Evolutionary conservation across 2,888 invertebrate species (phyloP).

Genomic region (Gymnosoma rotundatum): DNA sequence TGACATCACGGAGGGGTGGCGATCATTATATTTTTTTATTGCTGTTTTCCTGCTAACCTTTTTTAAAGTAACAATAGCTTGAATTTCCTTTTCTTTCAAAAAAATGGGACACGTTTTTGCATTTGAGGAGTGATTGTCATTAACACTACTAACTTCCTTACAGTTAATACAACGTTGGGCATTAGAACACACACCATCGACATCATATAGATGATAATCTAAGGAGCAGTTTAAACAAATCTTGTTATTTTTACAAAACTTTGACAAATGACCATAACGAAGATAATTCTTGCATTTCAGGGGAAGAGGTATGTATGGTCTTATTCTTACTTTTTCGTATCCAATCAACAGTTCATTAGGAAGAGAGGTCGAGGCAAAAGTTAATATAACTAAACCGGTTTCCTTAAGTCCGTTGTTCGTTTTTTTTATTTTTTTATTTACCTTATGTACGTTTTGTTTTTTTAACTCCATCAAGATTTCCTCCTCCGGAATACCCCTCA

Average conservation of each 20-base stretch:
- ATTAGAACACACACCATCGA: too few relatives aligned
- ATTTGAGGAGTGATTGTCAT: constrained; percentile 12
- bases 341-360: too few relatives aligned
- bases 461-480: constrained; percentile 18
- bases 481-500: constrained; percentile 1
- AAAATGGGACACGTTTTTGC: constrained; percentile 45
- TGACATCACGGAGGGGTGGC: too few relatives aligned
- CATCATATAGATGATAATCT: too few relatives aligned
- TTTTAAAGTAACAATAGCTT: too few relatives aligned
- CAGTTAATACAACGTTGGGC: constrained; percentile 20
- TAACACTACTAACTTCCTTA: background rate
- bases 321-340: background rate
- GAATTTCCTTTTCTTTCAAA: background rate
- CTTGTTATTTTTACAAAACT: too few relatives aligned
- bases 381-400: constrained; percentile 23
- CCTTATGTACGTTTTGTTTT: constrained; percentile 11
- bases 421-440: constrained; percentile 19
- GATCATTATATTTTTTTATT: too few relatives aligned
- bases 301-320: too few relatives aligned
- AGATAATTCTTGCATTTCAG: too few relatives aligned
- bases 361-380: constrained; percentile 2
- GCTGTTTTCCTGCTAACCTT: too few relatives aligned
- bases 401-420: background rate
- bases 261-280: too few relatives aligned
- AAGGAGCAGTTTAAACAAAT: too few relatives aligned